Base-by-base conservation (phyloP, 2,888 invertebrate genomes). In the Lomographa bimaculata region DNA sequence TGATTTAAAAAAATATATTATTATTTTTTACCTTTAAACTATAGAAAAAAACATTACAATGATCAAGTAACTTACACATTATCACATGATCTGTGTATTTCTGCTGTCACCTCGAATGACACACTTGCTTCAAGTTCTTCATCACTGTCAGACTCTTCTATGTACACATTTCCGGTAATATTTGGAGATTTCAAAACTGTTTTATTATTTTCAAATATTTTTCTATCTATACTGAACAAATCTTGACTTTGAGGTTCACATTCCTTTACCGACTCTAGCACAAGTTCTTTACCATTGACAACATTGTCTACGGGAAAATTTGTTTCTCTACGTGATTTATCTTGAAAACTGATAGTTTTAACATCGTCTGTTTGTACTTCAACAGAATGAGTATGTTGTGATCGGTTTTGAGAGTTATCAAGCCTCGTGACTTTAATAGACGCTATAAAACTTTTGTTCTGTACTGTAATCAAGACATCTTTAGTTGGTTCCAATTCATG, bases 101-200 rank as follows among this genome's bases (percentile, higher is more conserved):
- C 76, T 40, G 76, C 83, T 33, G 52, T 64, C 5, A 81, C 77
- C 46, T 76, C 54, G 19, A 78, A 38, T 12, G 63, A 55, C 12
- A 57, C 61, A 44, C 64, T 62, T 17, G 46, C 23, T 17, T 63
- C 62, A 9, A 57, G 17, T 16, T 65, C 64, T 23, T 60, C 54
- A 49, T 82, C 82, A 60, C 70, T 72, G 19, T 84, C 83, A n/a
- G 83, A 78, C 43, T 82, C 82, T 37, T 67, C 64, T 53, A 82
- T 74, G 24, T 75, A 44, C 26, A 75, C 10, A 59, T 49, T 46
- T 38, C 52, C 57, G 7, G 29, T 34, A 33, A 42, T 48, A 4
- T 37, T 32, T 12, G 26, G 12, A 16, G 27, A 11, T 36, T 27
- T 33, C 9, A 24, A 7, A 9, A 1, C 2, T 5, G 16, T 18